Base-by-base conservation (phyloP, 35 echinoderm and acorn worm genomes). In the Apostichopus californicus region DNA sequence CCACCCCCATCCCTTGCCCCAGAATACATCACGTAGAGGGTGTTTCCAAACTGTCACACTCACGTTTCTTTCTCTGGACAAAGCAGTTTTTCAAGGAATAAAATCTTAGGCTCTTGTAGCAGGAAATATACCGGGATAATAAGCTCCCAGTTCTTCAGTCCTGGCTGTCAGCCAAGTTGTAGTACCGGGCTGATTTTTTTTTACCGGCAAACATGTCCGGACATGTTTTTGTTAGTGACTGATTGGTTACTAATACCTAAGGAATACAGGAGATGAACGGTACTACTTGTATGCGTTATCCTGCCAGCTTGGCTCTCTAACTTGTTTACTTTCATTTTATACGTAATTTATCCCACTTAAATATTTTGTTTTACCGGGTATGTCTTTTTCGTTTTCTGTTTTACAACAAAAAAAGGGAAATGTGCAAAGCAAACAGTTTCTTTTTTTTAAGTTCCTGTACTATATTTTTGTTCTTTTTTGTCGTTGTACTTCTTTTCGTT, bases 271-370 rank as follows among this genome's bases (percentile, higher is more conserved):
- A 68, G 64, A 68, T 68, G 64, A 68, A 18, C 18, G 4, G 64
- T 11, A 68, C 34, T 46, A 68, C 18, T 68, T 68, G 64, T 68
- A 68, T 68, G 64, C 64, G 18, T 68, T 18, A 68, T 11, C 64
- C 18, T 68, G 64, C 64, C 64, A 68, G 18, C 64, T 68, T 68
- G 11, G 11, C 64, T 68, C 64, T 68, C 18, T 68, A 68, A 11
- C 64, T 18, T 68, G 64, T 68, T 68, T 68, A 18, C 64, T 68
- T 68, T 68, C 18, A 68, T 68, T 68, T 68, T 68, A 68, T 68
- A 68, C 64, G 64, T 68, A 68, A 68, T 68, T 68, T 68, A 68
- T 68, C 64, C 64, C 64, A 68, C 64, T 68, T 68, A 68, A 68
- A 68, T 68, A 12, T 68, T 18, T 46, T 46, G n/a, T 46, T 46